These are phyloP conservation scores for Parnassius mnemosyne DNA, from an alignment of 2,888 invertebrate species.

Conservation along the genomic window DNA sequence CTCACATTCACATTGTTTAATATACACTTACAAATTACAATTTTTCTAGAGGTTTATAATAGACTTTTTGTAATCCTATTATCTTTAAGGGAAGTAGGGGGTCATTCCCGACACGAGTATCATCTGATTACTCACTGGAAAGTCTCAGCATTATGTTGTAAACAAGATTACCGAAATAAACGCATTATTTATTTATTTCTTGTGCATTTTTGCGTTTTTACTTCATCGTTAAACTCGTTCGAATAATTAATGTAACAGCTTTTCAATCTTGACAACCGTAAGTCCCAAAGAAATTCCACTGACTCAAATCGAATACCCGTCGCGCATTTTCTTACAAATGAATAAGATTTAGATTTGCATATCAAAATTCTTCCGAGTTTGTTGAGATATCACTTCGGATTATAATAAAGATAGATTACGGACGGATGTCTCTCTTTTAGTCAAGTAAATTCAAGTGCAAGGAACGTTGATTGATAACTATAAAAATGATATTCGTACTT, in stretches of 20 bases:
- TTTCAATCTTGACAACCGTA: conserved; percentile 8
- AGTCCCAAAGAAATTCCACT: conserved; percentile 18
- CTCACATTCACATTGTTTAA: too few species aligned
- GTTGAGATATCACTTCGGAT: conserved; percentile 5
- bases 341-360: conserved; percentile 31
- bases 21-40: too few species aligned
- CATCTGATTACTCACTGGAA: too few species aligned
- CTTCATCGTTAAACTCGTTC: too few species aligned
- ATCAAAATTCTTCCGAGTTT: conserved; percentile 21
- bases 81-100: too few species aligned
- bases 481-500: background rate
- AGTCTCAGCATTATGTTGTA: too few species aligned
- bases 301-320: conserved; percentile 24
- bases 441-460: conserved; percentile 13
- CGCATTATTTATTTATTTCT: too few species aligned
- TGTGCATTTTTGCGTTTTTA: too few species aligned
- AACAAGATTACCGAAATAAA: too few species aligned
- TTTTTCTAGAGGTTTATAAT: too few species aligned
- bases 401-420: conserved; percentile 18
- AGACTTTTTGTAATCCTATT: too few species aligned
- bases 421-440: conserved; percentile 10
- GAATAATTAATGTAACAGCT: background rate
- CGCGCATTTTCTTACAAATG: conserved; percentile 26
- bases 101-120: too few species aligned
- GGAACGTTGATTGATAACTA: conserved; percentile 14